Evolutionary conservation across 2,888 invertebrate species (phyloP), one percentile per base, ranked within the genome.

Genomic region (Mimachlamys varia): DNA sequence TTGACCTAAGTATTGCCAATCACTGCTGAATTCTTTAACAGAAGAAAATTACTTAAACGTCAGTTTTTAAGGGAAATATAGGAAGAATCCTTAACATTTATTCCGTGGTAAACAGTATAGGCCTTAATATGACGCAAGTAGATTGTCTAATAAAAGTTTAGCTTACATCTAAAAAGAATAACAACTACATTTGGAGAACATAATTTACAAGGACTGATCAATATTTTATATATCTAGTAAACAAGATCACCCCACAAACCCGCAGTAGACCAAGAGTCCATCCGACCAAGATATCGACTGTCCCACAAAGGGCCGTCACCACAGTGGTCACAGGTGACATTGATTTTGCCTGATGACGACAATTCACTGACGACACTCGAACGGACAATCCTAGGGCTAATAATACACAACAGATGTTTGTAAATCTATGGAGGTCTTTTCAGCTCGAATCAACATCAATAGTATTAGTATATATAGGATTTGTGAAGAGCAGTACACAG

Each of bases 331-430:
- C 76, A 76, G 76, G 76, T 76, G 76, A 76, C 12, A 76, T 76
- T 76, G 76, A 76, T 76, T 76, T 76, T 13, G 76, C 27, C 12
- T 13, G 27, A 76, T 76, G 76, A 76, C 76, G 76, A 76, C 76
- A 76, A 76, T 76, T 12, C 10, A 33, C 76, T 76, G 76, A 76
- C 76, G 76, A 76, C 76, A 76, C 76, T 33, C 10, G 33, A 33
- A 19, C 33, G 76, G 62, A 76, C 76, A 76, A 76, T 76, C 76
- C 27, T 33, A 5, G 17, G 76, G 76, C 76, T 76, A 76, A 76
- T 76, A 76, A 76, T 76, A 76, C 76, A 76, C 76, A 62, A 76
- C 76, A 76, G 7, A 76, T 76, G 76, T 76, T n/a, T 27, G 22
- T 27, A 76, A 0, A 33, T 33, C 76, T 33, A 76, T 27, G 22